Percentiles rank a stretch among this genome's conserved stretches.
phyloP scores from a whole-genome alignment of 1,140 invertebrate genomes.

The Diabrotica undecimpunctata region DNA sequence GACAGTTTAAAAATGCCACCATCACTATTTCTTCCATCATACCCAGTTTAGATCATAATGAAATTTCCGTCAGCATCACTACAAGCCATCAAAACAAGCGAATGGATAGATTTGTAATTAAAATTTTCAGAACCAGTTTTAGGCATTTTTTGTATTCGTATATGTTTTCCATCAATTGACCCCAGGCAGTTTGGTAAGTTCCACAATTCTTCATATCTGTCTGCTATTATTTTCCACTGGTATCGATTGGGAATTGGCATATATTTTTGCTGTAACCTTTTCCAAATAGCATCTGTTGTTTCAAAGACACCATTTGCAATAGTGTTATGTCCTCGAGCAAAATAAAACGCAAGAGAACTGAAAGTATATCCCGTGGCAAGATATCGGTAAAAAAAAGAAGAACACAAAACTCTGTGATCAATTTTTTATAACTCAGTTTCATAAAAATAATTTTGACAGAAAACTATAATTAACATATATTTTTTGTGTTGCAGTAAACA shows the following conservation, averaged over 20 bases:
- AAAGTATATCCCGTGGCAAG: too few relatives aligned
- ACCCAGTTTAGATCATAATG: conserved; percentile 10
- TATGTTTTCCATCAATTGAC: too few relatives aligned
- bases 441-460: too few relatives aligned
- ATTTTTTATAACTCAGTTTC: too few relatives aligned
- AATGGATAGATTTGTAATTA: conserved; percentile 16
- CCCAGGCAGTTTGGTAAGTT: too few relatives aligned
- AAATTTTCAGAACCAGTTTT: conserved; percentile 16
- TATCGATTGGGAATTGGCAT: conserved; percentile 3
- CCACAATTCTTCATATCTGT: conserved; percentile 12
- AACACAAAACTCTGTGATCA: too few relatives aligned
- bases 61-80: conserved; percentile 21
- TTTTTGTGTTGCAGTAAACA: too few relatives aligned
- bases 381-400: too few relatives aligned
- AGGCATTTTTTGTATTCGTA: too few relatives aligned
- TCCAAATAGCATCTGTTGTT: conserved; percentile 8
- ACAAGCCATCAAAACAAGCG: conserved; percentile 20
- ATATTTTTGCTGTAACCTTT: conserved; percentile 1
- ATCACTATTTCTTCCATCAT: conserved; percentile 10
- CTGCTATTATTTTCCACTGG: conserved; percentile 3
- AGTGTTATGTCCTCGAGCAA: conserved; percentile 8
- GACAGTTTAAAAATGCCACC: neutral
- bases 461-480: too few relatives aligned
- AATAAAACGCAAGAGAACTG: conserved; percentile 3
- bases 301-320: conserved; percentile 4